A percentile compares a stretch with the other conserved stretches of the same genome.
phyloP scores from a whole-genome alignment of 2,888 invertebrate genomes.

The Tetanocera ferruginea region DNA sequence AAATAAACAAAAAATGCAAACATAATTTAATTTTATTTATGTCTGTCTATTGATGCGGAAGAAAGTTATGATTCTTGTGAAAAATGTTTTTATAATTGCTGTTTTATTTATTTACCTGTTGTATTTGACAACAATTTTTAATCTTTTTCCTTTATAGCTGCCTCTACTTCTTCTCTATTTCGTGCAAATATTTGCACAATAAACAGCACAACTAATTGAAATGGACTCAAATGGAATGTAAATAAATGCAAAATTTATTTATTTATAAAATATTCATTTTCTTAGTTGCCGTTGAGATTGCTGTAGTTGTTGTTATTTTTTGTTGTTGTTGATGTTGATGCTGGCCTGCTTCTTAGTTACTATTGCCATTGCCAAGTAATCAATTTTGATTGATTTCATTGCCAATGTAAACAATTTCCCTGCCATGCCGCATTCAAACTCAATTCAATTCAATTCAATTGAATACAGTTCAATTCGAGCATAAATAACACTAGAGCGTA shows the following conservation, averaged over 20 bases:
- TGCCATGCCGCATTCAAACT: not conserved
- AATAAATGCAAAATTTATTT: conserved; percentile 26
- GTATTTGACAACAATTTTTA: too few species aligned
- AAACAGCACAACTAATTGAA: not conserved
- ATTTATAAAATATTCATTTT: not conserved
- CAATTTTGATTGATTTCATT: conserved; percentile 33
- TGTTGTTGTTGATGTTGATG: not conserved
- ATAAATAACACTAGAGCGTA: conserved; percentile 28
- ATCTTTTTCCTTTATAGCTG: too few species aligned
- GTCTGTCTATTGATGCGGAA: too few species aligned
- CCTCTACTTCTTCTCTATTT: too few species aligned
- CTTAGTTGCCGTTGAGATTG: not conserved
- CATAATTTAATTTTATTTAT: too few species aligned
- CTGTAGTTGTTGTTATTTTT: not conserved
- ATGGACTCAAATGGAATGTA: conserved; percentile 14
- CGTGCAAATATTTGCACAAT: too few species aligned
- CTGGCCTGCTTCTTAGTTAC: not conserved
- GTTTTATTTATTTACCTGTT: too few species aligned
- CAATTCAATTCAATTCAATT: conserved; percentile 5
- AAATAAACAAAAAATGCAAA: too few species aligned
- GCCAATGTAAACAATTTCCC: conserved; percentile 22
- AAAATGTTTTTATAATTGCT: too few species aligned
- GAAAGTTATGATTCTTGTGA: too few species aligned
- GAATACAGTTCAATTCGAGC: conserved; percentile 2
- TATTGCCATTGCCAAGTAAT: conserved; percentile 21